Evolutionary conservation across 2,888 invertebrate species (phyloP).

Genomic region (Pyrochroa serraticornis): DNA sequence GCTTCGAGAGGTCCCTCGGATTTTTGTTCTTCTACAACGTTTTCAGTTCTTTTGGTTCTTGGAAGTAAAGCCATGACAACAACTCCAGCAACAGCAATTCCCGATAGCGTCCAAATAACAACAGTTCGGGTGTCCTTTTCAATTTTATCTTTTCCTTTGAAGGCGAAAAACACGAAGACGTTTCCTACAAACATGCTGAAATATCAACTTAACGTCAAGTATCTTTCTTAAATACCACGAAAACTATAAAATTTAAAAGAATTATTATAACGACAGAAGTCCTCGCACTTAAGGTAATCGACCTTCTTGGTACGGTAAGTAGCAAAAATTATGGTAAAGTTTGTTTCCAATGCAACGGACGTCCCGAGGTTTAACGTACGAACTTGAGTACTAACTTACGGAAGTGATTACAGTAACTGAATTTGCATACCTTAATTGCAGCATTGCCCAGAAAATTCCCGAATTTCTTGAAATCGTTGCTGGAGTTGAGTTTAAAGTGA

Average conservation of each 20-base stretch:
- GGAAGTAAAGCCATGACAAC: constrained; percentile 70
- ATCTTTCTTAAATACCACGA: too few relatives aligned
- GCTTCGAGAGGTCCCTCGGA: constrained; percentile 69
- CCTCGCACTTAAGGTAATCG: background rate
- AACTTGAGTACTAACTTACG: background rate
- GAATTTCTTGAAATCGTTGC: constrained; percentile 92
- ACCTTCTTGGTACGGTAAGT: background rate
- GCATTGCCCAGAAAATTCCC: constrained; percentile 95
- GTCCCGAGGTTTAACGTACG: background rate
- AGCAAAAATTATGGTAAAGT: background rate
- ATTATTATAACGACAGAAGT: too few relatives aligned
- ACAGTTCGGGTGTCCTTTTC: constrained; percentile 72
- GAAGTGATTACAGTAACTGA: background rate
- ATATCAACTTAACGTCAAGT: constrained; percentile 39
- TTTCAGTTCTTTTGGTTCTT: constrained; percentile 60
- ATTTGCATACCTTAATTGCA: constrained; percentile 78
- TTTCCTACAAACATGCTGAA: constrained; percentile 94
- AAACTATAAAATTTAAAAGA: too few relatives aligned
- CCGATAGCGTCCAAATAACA: constrained; percentile 82
- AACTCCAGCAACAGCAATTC: constrained; percentile 74
- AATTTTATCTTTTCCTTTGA: constrained; percentile 80
- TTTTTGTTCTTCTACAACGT: constrained; percentile 49
- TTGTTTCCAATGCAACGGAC: too few relatives aligned
- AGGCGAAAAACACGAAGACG: constrained; percentile 90
- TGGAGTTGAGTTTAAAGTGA: constrained; percentile 87